Evolutionary conservation across 2,797 vertebrate genomes (phyloP).

Genomic region (Pygocentrus nattereri): DNA sequence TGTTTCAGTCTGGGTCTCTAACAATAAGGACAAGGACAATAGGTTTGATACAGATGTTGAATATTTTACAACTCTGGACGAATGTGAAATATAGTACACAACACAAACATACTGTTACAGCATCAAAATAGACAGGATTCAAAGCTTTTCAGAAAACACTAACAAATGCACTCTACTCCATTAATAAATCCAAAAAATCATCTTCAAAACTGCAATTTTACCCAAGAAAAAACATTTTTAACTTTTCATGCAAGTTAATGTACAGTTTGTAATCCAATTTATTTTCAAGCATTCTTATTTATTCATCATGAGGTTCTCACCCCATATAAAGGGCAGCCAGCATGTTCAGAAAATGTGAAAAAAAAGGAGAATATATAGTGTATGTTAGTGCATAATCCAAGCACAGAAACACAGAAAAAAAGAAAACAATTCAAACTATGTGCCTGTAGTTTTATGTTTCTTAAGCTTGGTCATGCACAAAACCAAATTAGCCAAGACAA

Average conservation of each 20-base stretch:
- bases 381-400: constrained; percentile 10
- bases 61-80: not conserved
- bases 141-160: not conserved
- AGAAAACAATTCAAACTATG: not conserved
- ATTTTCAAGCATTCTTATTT: too few relatives aligned
- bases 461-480: constrained; percentile 47
- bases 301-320: too few relatives aligned
- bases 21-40: not conserved
- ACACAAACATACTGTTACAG: too few relatives aligned
- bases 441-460: constrained; percentile 34
- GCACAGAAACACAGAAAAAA: not conserved
- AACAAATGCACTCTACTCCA: not conserved
- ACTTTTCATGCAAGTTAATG: too few relatives aligned
- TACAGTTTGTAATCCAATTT: too few relatives aligned
- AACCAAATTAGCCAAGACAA: constrained; percentile 57
- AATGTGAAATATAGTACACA: too few relatives aligned
- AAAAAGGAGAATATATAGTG: constrained; percentile 12
- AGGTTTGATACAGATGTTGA: not conserved
- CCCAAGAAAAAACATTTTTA: too few relatives aligned
- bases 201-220: too few relatives aligned
- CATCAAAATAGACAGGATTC: too few relatives aligned
- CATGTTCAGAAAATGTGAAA: too few relatives aligned
- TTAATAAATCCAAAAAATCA: too few relatives aligned
- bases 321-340: too few relatives aligned
- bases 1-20: not conserved